A percentile compares a stretch with the other conserved stretches of the same genome.
These are phyloP conservation scores for Yasuhikotakia modesta DNA, from an alignment of 2,797 vertebrate genomes.

Conservation along the genomic window DNA sequence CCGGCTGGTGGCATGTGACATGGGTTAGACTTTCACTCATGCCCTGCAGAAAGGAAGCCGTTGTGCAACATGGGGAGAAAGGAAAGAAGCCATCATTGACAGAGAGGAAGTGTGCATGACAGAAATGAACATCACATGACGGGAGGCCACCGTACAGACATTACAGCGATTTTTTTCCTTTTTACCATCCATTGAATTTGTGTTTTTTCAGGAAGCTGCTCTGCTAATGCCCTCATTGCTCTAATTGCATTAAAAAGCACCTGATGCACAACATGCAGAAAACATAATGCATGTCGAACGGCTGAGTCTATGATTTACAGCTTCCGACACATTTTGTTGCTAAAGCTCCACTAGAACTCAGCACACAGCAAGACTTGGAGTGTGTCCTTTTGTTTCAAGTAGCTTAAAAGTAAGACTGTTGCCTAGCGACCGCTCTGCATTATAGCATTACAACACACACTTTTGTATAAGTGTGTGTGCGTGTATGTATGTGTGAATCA, in stretches of 20 bases:
- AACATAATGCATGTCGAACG: slow-evolving; percentile 42
- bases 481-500: slow-evolving; percentile 66
- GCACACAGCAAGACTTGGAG: slow-evolving; percentile 67
- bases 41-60: slow-evolving; percentile 58
- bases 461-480: slow-evolving; percentile 65
- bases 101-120: slow-evolving; percentile 58
- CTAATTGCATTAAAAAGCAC: slow-evolving; percentile 64
- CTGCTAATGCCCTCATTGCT: slow-evolving; percentile 52
- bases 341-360: slow-evolving; percentile 52
- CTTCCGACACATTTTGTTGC: slow-evolving; percentile 44
- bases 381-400: slow-evolving; percentile 74
- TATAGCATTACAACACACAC: slow-evolving; percentile 67
- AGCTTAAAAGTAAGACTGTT: slow-evolving; percentile 77
- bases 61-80: slow-evolving; percentile 61
- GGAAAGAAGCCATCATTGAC: slow-evolving; percentile 58
- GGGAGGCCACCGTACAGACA: slow-evolving; percentile 43
- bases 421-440: slow-evolving; percentile 78
- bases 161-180: slow-evolving; percentile 27
- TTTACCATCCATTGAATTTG: neutral
- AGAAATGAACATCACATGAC: slow-evolving; percentile 73
- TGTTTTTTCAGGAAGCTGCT: slow-evolving; percentile 23
- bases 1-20: slow-evolving; percentile 52
- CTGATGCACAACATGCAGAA: slow-evolving; percentile 59
- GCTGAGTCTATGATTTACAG: slow-evolving; percentile 46
- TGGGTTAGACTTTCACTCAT: slow-evolving; percentile 55